phyloP scores from a whole-genome alignment of 2,888 invertebrate species.

The Zootermopsis nevadensis region DNA sequence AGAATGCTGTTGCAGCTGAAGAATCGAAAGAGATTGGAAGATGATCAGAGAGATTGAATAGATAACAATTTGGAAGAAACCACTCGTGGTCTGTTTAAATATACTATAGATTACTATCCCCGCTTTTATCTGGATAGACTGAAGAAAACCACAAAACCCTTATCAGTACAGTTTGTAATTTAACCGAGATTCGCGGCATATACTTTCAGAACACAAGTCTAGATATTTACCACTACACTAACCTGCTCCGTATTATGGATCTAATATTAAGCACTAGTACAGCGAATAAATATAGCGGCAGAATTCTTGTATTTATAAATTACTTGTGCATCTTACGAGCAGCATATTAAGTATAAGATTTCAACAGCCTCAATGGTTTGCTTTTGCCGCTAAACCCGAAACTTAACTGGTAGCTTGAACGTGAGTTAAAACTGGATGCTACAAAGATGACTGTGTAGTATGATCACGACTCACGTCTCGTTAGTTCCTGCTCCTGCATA shows the following conservation, averaged over 20 bases:
- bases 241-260: too few species aligned
- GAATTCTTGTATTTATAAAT: background rate
- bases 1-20: too few species aligned
- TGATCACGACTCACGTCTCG: background rate
- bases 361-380: background rate
- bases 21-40: too few species aligned
- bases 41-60: too few species aligned
- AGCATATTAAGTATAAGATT: background rate
- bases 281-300: background rate
- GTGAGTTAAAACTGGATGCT: background rate
- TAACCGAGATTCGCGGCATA: too few species aligned
- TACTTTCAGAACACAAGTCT: too few species aligned
- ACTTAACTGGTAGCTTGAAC: slow-evolving; percentile 21
- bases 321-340: background rate
- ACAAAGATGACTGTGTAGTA: background rate
- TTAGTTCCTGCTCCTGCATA: slow-evolving; percentile 26
- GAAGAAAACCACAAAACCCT: too few species aligned
- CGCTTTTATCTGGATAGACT: too few species aligned
- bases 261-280: background rate
- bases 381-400: background rate
- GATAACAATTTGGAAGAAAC: too few species aligned
- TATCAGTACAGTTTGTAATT: too few species aligned
- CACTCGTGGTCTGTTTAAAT: too few species aligned
- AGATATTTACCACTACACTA: too few species aligned
- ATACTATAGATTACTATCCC: background rate